Base-by-base conservation (phyloP, 2,888 invertebrate genomes). In the Argyra leucocephala region DNA sequence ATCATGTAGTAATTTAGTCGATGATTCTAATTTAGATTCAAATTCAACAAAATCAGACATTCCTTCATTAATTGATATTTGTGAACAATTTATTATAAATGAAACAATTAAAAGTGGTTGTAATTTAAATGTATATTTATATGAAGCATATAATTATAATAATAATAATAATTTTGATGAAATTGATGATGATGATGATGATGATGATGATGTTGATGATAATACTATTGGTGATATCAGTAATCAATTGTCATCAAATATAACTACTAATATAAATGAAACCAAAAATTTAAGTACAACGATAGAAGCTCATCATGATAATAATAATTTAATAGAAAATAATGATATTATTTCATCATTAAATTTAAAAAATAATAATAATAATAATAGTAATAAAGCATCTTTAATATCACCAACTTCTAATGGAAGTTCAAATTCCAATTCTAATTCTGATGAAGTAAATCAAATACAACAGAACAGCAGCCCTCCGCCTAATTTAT, bases 1-100 rank as follows among this genome's bases (percentile, higher is more conserved):
- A 10, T 74, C 60, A 74, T 74, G 63, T 64, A 10, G 3, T 15
- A 12, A 37, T 9, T 6, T 76, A 61, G 64, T 75, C 18, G 69
- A 70, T 67, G 68, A 68, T 6, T 68, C 71, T 26, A 71, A 70
- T 72, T 24, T 7, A 65, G 18, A 22, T 22, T 15, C 58, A 64
- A 21, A 21, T 22, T 23, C 36, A 23, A n/a, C 22, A 63, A n/a
- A 58, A 66, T 64, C 48, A 61, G 24, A 26, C 24, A 26, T 22
- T 18, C 23, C 23, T 57, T 48, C 57, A n/a, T 23, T 24, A 24
- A 57, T 22, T 26, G 57, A 37, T 37, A n/a, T 22, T 60, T 22
- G 57, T 31, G 62, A 57, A 58, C 26, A 62, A 24, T 60, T 66
- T 58, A 69, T 66, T 62, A 64, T 65, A 62, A 63, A 57, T 61